These are phyloP conservation scores for Amazona guildingii DNA, from an alignment of 2,113 vertebrate genomes.

Conservation along the genomic window DNA sequence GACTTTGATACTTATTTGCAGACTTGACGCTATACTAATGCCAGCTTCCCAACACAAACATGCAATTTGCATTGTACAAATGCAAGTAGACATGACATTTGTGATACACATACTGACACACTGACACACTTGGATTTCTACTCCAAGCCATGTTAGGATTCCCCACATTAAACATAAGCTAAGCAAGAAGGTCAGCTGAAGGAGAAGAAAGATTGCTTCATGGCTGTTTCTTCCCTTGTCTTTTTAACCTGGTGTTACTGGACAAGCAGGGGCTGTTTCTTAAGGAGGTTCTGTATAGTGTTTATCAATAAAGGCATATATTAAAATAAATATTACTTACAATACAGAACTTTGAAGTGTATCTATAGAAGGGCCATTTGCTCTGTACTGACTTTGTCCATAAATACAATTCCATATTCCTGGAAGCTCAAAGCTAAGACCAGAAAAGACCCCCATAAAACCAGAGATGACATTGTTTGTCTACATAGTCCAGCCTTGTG, in stretches of 20 bases:
- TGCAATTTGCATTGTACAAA: background rate
- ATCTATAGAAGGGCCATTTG: background rate
- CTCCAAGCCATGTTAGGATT: background rate
- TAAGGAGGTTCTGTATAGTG: background rate
- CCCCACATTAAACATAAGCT: background rate
- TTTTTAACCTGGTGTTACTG: background rate
- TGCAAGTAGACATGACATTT: background rate
- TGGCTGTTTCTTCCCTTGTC: background rate
- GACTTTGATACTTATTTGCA: background rate
- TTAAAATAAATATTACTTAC: background rate
- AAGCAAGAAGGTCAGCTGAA: background rate
- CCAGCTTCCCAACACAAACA: background rate
- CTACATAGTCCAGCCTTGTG: background rate
- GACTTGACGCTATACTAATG: background rate
- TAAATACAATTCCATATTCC: background rate
- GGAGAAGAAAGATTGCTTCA: background rate
- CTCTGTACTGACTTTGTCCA: background rate
- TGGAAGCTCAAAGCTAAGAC: background rate
- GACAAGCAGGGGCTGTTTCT: background rate
- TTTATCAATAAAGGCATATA: background rate
- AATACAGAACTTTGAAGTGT: background rate
- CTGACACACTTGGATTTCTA: background rate
- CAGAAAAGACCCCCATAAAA: background rate
- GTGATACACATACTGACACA: background rate
- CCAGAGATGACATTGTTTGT: background rate